A percentile compares a stretch with the other conserved stretches of the same genome.
Conservation (phyloP, 2,888 invertebrate species). For the Slavum lentiscoides region DNA sequence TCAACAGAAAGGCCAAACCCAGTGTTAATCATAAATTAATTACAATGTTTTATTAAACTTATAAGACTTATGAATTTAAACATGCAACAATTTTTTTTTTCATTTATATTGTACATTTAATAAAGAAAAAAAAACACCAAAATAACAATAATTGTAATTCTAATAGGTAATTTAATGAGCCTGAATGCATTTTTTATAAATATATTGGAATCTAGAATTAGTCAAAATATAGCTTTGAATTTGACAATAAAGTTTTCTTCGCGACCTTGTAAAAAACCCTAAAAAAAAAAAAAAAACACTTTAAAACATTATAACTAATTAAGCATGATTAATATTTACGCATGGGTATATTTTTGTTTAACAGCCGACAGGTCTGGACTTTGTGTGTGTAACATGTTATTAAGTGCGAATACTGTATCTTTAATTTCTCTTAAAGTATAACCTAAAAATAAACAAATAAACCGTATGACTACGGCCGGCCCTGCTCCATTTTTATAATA, state of each 20-base stretch:
- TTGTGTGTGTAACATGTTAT: slow-evolving; percentile 75
- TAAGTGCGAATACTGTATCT: slow-evolving; percentile 72
- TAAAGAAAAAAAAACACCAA: neutral
- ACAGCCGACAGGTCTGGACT: slow-evolving; percentile 83
- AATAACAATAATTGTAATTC: slow-evolving; percentile 5
- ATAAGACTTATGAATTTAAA: too few species aligned
- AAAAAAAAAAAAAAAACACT: slow-evolving; percentile 58
- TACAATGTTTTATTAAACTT: too few species aligned
- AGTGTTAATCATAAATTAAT: too few species aligned
- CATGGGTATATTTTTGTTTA: slow-evolving; percentile 90
- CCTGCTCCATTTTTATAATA: too few species aligned
- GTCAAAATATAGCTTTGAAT: slow-evolving; percentile 25
- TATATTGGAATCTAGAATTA: neutral
- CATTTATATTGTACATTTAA: too few species aligned
- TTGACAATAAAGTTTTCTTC: slow-evolving; percentile 69
- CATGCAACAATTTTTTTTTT: too few species aligned
- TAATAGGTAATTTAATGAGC: neutral
- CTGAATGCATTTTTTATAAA: neutral
- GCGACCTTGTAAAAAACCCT: slow-evolving; percentile 91
- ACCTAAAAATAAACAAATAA: slow-evolving; percentile 64
- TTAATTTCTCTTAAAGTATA: slow-evolving; percentile 76
- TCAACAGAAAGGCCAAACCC: too few species aligned
- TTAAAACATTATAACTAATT: too few species aligned
- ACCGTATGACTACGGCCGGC: too few species aligned
- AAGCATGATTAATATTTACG: slow-evolving; percentile 61